A percentile compares a stretch with the other conserved stretches of the same genome.
Conservation (phyloP, 35 echinoderm and acorn worm species). For the Ophiothrix spiculata region DNA sequence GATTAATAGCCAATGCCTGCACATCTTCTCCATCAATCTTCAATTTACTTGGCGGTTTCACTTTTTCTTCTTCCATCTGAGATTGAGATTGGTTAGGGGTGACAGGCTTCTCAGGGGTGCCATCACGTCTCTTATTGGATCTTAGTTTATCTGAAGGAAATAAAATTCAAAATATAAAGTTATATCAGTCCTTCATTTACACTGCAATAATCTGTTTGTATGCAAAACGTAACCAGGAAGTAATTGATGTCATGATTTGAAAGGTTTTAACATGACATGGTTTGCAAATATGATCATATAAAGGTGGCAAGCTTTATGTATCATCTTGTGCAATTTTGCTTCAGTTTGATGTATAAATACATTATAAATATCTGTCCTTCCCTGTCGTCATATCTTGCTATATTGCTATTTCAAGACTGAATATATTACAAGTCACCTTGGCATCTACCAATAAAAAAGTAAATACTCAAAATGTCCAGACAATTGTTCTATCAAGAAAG, state of each 20-base stretch:
- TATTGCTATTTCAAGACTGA: too few relatives aligned
- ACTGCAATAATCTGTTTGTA: too few relatives aligned
- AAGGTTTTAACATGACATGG: neutral
- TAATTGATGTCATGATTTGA: neutral
- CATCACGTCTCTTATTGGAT: slow-evolving; percentile 66
- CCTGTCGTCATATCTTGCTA: too few relatives aligned
- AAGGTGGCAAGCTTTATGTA: neutral
- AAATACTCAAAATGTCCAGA: too few relatives aligned
- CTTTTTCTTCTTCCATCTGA: slow-evolving; percentile 66
- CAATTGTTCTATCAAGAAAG: too few relatives aligned
- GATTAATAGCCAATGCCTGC: slow-evolving; percentile 86
- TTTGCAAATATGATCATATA: neutral
- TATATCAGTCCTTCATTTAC: too few relatives aligned
- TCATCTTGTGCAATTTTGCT: neutral
- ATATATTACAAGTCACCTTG: too few relatives aligned
- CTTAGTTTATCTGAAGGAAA: slow-evolving; percentile 73
- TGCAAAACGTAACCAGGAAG: neutral
- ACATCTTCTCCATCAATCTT: slow-evolving; percentile 96
- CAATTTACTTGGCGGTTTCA: slow-evolving; percentile 69
- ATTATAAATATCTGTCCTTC: too few relatives aligned
- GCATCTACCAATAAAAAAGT: too few relatives aligned
- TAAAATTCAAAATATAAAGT: neutral
- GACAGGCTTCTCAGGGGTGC: slow-evolving; percentile 87
- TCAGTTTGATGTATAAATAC: too few relatives aligned
- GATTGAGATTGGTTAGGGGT: slow-evolving; percentile 86